Conservation (phyloP, 1,140 invertebrate species). For the Plectrocnemia conspersa region DNA sequence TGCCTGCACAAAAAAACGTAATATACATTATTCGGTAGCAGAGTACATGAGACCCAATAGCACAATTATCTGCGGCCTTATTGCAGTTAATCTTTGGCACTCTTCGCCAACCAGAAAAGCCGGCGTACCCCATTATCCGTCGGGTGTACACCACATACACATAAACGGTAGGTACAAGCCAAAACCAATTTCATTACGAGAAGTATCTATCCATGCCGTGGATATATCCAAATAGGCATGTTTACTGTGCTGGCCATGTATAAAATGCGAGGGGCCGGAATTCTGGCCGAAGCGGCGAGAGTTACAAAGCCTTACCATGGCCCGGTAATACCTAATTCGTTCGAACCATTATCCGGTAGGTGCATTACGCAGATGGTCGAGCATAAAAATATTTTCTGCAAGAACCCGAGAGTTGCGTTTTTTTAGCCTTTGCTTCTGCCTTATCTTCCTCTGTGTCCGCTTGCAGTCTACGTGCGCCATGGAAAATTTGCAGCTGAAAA, state of each 20-base stretch:
- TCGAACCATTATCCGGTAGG: constrained; percentile 23
- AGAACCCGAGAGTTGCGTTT: too few species aligned
- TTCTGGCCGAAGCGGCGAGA: background rate
- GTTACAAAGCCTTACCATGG: constrained; percentile 19
- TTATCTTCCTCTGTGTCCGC: constrained; percentile 1
- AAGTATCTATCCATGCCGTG: constrained; percentile 19
- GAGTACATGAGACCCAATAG: background rate
- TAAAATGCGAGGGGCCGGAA: background rate
- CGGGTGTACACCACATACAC: too few species aligned
- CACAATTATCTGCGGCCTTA: constrained; percentile 9
- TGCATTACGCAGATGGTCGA: constrained; percentile 24
- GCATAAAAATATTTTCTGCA: constrained; percentile 25
- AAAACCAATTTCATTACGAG: constrained; percentile 31
- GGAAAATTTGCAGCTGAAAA: constrained; percentile 8
- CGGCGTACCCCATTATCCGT: background rate
- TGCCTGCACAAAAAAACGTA: too few species aligned
- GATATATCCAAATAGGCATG: constrained; percentile 23
- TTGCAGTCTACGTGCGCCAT: constrained; percentile 1
- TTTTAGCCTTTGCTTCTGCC: constrained; percentile 6
- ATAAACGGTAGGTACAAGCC: background rate
- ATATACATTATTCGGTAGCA: too few species aligned
- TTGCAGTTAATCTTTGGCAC: constrained; percentile 17
- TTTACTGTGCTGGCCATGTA: constrained; percentile 5
- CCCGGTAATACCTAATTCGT: constrained; percentile 30
- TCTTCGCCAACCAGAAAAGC: constrained; percentile 2